Evolutionary conservation across 1,140 invertebrate genomes (phyloP), one percentile per base, ranked within the genome.

Genomic region (Aphidius ervi): DNA sequence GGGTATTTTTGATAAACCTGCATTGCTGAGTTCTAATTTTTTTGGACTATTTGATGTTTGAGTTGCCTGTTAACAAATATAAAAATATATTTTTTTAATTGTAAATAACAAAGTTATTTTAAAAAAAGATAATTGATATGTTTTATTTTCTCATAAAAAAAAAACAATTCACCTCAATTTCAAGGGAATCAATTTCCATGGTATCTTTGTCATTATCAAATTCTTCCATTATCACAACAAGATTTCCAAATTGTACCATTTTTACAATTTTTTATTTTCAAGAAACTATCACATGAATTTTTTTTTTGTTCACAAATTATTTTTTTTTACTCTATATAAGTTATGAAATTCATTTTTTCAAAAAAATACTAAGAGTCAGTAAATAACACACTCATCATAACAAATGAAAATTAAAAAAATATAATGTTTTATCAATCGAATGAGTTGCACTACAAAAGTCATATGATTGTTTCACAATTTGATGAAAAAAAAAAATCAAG

Each of bases 1-100:
- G 55, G 78, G 74, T 50, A 82, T 67, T 61, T 76, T 70, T 58
- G 71, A 68, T 59, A 78, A 59, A n/a, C 78, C 77, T 2, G 66
- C 70, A 52, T 73, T 75, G 62, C 71, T 75, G 59, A 82, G 73
- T 65, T 83, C 81, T 63, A 83, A 67, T 56, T 73, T 74, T 57
- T 74, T 74, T 9, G 72, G 71, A 54, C 71, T 72, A 47, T 68
- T 67, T 57, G 76, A 71, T 63, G 74, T 66, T 65, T 82, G 74
- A 47, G 77, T 76, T 42, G 80, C 79, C 81, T 82, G 68, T 46
- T 39, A 58, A 53, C 9, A 40, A 16, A 16, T 9, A 41, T 40
- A 42, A 54, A 56, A n/a, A 42, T 43, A 40, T 58, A 43, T 8
- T 37, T 58, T 46, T 47, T 31, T 2, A 31, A 42, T 56, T 49